Evolutionary conservation across 1,140 invertebrate species (phyloP).

Genomic region (Brachionus manjavacas): DNA sequence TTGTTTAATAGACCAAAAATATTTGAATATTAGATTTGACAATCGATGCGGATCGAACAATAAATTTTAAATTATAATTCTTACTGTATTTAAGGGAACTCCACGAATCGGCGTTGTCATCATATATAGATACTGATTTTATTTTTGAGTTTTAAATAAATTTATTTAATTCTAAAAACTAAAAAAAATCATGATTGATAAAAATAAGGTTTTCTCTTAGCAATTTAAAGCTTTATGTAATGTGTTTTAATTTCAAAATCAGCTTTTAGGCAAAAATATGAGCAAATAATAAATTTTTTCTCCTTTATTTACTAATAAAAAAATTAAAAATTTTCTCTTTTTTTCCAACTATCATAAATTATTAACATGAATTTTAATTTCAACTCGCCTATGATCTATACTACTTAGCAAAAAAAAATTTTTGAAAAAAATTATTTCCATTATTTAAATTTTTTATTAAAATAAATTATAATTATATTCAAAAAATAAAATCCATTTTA

Average conservation of each 20-base stretch:
- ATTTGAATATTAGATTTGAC: neutral
- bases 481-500: neutral
- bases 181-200: neutral
- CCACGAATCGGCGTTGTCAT: constrained; percentile 25
- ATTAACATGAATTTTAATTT: neutral
- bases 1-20: too few species aligned
- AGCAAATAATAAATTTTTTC: neutral
- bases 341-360: neutral
- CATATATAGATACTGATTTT: neutral
- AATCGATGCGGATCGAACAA: neutral
- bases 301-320: neutral
- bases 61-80: neutral
- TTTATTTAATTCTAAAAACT: constrained; percentile 24
- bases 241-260: neutral
- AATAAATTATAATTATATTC: neutral
- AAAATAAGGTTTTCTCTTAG: neutral
- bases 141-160: neutral
- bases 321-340: neutral
- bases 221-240: neutral
- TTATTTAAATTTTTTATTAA: neutral
- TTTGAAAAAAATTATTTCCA: neutral
- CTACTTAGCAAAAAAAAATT: neutral
- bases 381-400: neutral
- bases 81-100: constrained; percentile 21
- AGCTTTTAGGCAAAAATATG: neutral